phyloP scores from a whole-genome alignment of 1,140 invertebrate species.

The Tetramorium simillimum region DNA sequence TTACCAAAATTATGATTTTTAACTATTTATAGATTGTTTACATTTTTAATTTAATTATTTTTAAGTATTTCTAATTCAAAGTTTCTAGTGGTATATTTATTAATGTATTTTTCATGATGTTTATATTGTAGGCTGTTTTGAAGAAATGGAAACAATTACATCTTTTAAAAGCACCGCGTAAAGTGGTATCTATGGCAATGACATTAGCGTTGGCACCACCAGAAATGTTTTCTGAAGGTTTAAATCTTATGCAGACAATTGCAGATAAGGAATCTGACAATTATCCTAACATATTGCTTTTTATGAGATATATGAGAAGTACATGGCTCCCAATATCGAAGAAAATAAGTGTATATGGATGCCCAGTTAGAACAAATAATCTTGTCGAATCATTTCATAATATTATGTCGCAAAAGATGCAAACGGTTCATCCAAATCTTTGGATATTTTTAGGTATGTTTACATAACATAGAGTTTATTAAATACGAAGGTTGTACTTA shows the following conservation, averaged over 20 bases:
- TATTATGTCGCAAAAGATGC: neutral
- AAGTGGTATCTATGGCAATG: conserved; percentile 2
- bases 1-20: neutral
- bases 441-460: conserved; percentile 15
- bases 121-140: neutral
- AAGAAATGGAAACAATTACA: neutral
- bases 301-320: conserved; percentile 14
- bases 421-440: conserved; percentile 10
- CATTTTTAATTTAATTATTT: no score
- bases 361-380: neutral
- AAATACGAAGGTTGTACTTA: no score
- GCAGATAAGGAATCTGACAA: neutral
- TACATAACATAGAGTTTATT: no score
- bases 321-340: neutral
- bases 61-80: no score
- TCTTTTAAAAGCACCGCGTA: neutral
- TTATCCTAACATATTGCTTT: conserved; percentile 1
- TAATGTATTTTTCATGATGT: neutral
- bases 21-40: no score
- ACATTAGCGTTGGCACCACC: neutral
- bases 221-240: neutral
- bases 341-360: conserved; percentile 11
- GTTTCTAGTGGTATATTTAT: neutral
- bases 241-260: neutral
- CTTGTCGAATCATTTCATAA: conserved; percentile 5